A percentile compares a stretch with the other conserved stretches of the same genome.
These are phyloP conservation scores for Portunus trituberculatus DNA, from an alignment of 1,140 invertebrate genomes.

Conservation along the genomic window DNA sequence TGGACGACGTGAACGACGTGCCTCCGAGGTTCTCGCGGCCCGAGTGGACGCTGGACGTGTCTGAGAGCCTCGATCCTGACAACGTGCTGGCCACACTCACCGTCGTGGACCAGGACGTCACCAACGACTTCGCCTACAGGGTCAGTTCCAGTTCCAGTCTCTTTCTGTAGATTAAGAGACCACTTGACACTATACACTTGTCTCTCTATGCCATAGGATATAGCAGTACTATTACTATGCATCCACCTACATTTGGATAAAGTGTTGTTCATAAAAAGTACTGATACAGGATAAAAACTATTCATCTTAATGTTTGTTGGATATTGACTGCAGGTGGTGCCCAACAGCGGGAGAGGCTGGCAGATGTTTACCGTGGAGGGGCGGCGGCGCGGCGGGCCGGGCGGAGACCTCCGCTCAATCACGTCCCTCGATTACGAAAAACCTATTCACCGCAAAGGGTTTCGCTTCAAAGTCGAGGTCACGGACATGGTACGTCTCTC, in stretches of 20 bases:
- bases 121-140: conserved; percentile 59
- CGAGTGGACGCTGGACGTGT: conserved; percentile 53
- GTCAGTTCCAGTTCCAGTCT: not conserved
- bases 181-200: too few species aligned
- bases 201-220: too few species aligned
- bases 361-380: conserved; percentile 28
- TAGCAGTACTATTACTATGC: too few species aligned
- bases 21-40: conserved; percentile 56
- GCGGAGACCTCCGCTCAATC: conserved; percentile 17
- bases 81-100: conserved; percentile 57
- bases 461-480: conserved; percentile 38
- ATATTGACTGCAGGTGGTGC: conserved; percentile 3
- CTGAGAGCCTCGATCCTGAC: conserved; percentile 5
- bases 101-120: conserved; percentile 51
- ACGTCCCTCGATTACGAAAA: conserved; percentile 39
- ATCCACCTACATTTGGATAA: too few species aligned
- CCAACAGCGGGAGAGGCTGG: not conserved
- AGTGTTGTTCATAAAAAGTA: too few species aligned
- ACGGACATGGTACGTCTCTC: conserved; percentile 31
- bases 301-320: too few species aligned
- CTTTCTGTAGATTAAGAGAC: too few species aligned
- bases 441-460: conserved; percentile 22
- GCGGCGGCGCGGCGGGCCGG: not conserved
- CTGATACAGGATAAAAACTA: too few species aligned
- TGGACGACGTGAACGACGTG: conserved; percentile 58